Conservation (phyloP, 2,888 invertebrate genomes). For the Tenodera sinensis region DNA sequence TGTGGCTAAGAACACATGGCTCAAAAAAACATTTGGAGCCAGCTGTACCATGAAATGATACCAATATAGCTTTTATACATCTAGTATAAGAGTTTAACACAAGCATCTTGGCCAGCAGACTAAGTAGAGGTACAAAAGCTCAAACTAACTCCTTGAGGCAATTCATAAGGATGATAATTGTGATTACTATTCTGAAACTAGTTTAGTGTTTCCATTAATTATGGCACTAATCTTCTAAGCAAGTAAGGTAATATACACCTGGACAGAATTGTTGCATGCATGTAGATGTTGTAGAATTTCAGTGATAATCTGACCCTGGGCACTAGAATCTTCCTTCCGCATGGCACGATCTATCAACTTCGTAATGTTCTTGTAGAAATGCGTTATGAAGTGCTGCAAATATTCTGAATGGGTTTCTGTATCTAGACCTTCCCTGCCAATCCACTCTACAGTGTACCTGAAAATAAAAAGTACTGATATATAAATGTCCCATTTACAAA, state of each 20-base stretch:
- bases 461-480: slow-evolving; percentile 20
- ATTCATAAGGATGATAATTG: too few species aligned
- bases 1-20: too few species aligned
- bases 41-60: too few species aligned
- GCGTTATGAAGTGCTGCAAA: slow-evolving; percentile 87
- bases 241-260: slow-evolving; percentile 46
- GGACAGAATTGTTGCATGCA: slow-evolving; percentile 90
- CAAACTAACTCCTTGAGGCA: too few species aligned
- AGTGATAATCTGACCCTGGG: slow-evolving; percentile 89
- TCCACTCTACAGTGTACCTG: slow-evolving; percentile 95
- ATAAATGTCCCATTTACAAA: too few species aligned
- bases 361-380: slow-evolving; percentile 89
- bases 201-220: too few species aligned
- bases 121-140: too few species aligned
- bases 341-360: slow-evolving; percentile 91
- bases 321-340: slow-evolving; percentile 91
- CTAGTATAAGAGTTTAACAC: too few species aligned
- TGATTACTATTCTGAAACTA: too few species aligned
- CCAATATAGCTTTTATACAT: too few species aligned
- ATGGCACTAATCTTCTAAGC: neutral
- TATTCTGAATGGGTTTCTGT: slow-evolving; percentile 91
- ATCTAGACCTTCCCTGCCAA: slow-evolving; percentile 90
- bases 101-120: too few species aligned
- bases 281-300: slow-evolving; percentile 93
- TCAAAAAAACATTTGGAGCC: too few species aligned